These are phyloP conservation scores for Urophycis tenuis DNA, from an alignment of 2,797 vertebrate species.

Conservation along the genomic window DNA sequence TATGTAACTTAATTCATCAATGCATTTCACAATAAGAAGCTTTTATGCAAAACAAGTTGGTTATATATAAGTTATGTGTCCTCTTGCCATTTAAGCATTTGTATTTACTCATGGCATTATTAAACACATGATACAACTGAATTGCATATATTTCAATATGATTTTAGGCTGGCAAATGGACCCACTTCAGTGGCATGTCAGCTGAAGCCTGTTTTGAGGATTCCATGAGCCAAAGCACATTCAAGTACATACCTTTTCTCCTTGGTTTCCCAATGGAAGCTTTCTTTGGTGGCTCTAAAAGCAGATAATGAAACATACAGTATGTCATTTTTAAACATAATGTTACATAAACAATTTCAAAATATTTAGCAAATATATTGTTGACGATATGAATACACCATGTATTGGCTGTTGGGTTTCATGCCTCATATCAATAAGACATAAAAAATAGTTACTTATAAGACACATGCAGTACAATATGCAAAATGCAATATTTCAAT, in stretches of 20 bases:
- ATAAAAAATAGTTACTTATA: neutral
- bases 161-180: neutral
- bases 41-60: neutral
- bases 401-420: neutral
- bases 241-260: conserved; percentile 52
- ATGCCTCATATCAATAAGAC: neutral
- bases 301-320: conserved; percentile 10
- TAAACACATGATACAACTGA: neutral
- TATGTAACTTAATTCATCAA: conserved; percentile 4
- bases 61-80: neutral
- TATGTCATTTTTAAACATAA: neutral
- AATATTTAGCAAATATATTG: neutral
- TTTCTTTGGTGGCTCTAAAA: conserved; percentile 42
- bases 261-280: conserved; percentile 46
- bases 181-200: neutral
- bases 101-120: neutral
- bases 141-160: neutral
- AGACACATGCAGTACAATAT: too few species aligned
- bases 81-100: neutral
- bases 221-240: neutral
- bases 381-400: neutral
- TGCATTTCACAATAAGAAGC: neutral
- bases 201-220: neutral
- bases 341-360: neutral
- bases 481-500: too few species aligned